Conservation (phyloP, 2,888 invertebrate genomes). For the Tricholauxania praeusta region DNA sequence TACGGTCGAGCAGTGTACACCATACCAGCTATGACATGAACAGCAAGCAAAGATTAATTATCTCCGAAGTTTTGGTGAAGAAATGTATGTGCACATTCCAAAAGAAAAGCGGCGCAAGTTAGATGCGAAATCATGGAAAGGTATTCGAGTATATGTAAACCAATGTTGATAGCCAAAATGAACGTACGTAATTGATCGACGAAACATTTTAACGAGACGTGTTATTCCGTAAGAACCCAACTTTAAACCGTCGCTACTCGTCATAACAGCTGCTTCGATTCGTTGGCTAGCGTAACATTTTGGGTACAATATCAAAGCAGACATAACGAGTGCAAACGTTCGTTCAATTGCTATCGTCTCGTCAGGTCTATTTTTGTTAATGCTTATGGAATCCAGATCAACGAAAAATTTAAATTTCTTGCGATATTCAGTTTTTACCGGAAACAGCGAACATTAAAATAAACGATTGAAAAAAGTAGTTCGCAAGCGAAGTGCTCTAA, state of each 20-base stretch:
- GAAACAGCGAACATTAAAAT: constrained; percentile 18
- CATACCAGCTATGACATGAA: constrained; percentile 50
- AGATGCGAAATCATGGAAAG: constrained; percentile 37
- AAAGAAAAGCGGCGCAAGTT: constrained; percentile 39
- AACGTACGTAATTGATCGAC: no score
- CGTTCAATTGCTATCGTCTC: no score
- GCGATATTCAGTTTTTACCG: constrained; percentile 31
- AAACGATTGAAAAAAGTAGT: not conserved
- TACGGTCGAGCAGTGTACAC: constrained; percentile 45
- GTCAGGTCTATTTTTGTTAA: no score
- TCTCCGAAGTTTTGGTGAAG: no score
- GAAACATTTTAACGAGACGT: no score
- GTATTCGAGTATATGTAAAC: constrained; percentile 39
- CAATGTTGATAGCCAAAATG: constrained; percentile 38
- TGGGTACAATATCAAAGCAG: no score
- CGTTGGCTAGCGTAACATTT: no score
- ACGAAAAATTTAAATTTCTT: constrained; percentile 36
- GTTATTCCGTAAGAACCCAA: no score
- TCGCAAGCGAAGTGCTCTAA: not conserved
- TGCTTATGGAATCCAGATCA: constrained; percentile 39
- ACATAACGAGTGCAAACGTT: no score
- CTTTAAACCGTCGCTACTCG: no score
- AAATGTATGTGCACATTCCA: constrained; percentile 32
- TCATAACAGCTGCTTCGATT: no score
- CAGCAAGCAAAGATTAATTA: constrained; percentile 10